These are phyloP conservation scores for Hipposideros larvatus DNA, from an alignment of 2,797 vertebrate genomes.

Conservation along the genomic window DNA sequence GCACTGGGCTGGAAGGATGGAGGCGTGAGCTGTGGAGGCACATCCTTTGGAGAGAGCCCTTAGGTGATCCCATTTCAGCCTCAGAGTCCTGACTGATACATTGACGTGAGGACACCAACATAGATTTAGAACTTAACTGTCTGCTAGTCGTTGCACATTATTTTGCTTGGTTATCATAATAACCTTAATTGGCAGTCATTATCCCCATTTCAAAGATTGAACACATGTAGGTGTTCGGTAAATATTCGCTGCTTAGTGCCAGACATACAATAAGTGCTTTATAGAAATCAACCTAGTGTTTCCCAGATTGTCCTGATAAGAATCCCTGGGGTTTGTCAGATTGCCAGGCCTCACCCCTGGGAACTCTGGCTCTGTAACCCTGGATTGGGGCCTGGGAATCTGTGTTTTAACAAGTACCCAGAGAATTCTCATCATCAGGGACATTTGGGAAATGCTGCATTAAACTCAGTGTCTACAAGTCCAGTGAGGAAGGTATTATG, in stretches of 20 bases:
- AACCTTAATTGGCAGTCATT: neutral
- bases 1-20: neutral
- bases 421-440: neutral
- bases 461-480: neutral
- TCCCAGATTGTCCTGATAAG: constrained; percentile 2
- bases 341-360: neutral
- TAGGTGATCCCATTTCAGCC: neutral
- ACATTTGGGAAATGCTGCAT: neutral
- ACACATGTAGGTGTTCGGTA: neutral
- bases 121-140: neutral
- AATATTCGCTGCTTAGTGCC: neutral
- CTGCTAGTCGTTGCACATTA: neutral
- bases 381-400: neutral
- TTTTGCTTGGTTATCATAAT: neutral
- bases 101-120: neutral
- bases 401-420: neutral
- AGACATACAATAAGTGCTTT: neutral
- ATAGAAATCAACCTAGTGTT: neutral
- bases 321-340: neutral
- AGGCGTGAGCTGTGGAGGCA: neutral
- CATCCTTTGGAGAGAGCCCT: neutral
- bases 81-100: neutral
- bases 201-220: neutral
- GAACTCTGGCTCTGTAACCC: neutral
- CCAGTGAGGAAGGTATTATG: neutral